Evolutionary conservation across 1,140 invertebrate genomes (phyloP).

Genomic region (Caerostris darwini): DNA sequence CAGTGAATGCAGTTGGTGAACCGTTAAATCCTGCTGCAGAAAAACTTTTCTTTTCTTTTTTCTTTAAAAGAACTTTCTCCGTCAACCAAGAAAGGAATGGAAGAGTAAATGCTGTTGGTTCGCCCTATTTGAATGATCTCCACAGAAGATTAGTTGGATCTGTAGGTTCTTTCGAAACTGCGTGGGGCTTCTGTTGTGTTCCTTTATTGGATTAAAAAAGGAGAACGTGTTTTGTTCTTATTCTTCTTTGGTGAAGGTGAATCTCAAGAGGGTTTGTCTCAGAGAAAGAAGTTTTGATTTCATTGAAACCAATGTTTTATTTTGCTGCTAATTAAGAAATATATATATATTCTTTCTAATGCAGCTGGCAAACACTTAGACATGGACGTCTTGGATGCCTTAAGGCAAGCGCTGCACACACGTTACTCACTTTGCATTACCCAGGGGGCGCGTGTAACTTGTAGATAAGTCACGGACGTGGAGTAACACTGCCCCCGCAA

Average conservation of each 20-base stretch:
- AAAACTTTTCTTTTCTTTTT: neutral
- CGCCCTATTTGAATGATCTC: neutral
- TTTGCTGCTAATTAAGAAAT: too few species aligned
- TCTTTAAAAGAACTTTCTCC: slow-evolving; percentile 24
- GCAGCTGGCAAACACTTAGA: too few species aligned
- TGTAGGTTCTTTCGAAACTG: neutral
- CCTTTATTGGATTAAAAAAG: slow-evolving; percentile 39
- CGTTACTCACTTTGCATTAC: too few species aligned
- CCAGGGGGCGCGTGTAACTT: too few species aligned
- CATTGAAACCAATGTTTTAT: too few species aligned
- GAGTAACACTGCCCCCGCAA: too few species aligned
- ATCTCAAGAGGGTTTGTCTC: neutral
- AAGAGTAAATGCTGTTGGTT: neutral
- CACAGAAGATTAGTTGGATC: neutral
- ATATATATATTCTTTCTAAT: too few species aligned
- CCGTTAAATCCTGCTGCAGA: slow-evolving; percentile 29
- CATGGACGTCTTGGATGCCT: too few species aligned
- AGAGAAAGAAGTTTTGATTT: neutral
- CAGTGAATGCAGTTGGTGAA: neutral
- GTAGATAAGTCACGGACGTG: too few species aligned
- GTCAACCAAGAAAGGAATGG: neutral
- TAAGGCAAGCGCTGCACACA: too few species aligned
- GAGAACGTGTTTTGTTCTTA: neutral
- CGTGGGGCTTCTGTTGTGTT: slow-evolving; percentile 36
- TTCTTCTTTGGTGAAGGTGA: neutral